Evolutionary conservation across 2,797 vertebrate species (phyloP).

Genomic region (Fratercula arctica): DNA sequence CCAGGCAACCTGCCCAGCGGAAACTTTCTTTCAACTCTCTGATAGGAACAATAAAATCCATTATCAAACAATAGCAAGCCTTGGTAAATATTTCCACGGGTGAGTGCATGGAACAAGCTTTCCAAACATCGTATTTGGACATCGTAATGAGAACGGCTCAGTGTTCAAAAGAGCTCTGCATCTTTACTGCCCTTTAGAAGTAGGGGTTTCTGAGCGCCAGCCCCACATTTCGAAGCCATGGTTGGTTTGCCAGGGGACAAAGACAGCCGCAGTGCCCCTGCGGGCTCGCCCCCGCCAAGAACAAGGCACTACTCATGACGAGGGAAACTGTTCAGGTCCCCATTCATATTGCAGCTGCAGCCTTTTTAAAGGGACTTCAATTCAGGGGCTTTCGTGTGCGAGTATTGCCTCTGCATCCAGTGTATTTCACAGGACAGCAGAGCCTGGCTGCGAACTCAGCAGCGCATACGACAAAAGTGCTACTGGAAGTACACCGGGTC

Average conservation of each 20-base stretch:
- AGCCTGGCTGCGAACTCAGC: neutral
- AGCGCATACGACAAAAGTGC: fast-evolving
- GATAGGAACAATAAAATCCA: neutral
- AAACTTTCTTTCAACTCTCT: neutral
- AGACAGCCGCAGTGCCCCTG: neutral
- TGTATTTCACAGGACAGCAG: neutral
- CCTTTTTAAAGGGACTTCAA: neutral
- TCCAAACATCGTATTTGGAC: neutral
- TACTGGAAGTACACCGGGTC: fast-evolving
- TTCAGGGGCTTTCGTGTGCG: neutral
- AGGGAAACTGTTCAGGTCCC: neutral
- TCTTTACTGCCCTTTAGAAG: neutral
- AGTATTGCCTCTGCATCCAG: neutral
- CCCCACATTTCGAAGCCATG: neutral
- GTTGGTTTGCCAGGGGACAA: neutral
- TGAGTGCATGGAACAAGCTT: neutral
- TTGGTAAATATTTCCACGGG: neutral
- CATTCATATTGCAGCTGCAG: constrained; percentile 52
- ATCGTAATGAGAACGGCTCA: neutral
- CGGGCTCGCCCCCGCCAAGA: neutral
- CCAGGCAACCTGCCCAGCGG: neutral
- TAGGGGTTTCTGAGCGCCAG: neutral
- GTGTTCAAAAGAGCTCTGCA: neutral
- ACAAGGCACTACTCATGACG: neutral
- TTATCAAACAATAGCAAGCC: neutral